These are phyloP conservation scores for Drosophila malerkotliana DNA, from an alignment of 1,140 invertebrate genomes.

Conservation along the genomic window DNA sequence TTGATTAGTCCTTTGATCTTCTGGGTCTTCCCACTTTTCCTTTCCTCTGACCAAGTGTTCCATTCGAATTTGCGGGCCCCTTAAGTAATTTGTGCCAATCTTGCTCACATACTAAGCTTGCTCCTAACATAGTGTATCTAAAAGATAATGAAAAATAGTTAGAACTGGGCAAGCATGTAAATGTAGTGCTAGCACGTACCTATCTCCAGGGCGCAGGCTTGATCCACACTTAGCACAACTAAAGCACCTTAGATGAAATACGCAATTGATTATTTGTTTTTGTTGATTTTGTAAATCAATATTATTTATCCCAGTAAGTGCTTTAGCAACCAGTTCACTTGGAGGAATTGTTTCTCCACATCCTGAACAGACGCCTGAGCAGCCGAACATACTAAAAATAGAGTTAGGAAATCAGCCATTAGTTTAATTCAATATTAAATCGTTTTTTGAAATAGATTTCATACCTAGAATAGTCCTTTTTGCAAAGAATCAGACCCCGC, in stretches of 20 bases:
- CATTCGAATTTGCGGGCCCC: slow-evolving; percentile 85
- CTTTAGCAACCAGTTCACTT: slow-evolving; percentile 95
- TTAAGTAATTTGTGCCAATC: slow-evolving; percentile 96
- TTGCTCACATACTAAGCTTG: slow-evolving; percentile 94
- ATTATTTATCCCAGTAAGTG: slow-evolving; percentile 85
- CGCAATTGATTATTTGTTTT: slow-evolving; percentile 84
- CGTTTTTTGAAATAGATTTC: slow-evolving; percentile 77
- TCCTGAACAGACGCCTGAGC: slow-evolving; percentile 92
- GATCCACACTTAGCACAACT: slow-evolving; percentile 95
- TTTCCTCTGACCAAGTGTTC: slow-evolving; percentile 89
- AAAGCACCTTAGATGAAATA: slow-evolving; percentile 98
- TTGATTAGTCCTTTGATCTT: slow-evolving; percentile 82
- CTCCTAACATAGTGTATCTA: slow-evolving; percentile 93
- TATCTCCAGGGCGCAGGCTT: slow-evolving; percentile 94
- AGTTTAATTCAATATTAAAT: not conserved
- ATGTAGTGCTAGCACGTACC: slow-evolving; percentile 84
- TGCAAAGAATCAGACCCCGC: slow-evolving; percentile 96
- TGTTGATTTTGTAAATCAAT: slow-evolving; percentile 84
- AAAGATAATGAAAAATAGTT: not conserved
- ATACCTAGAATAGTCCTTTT: slow-evolving; percentile 96
- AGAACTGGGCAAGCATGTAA: not conserved
- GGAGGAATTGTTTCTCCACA: slow-evolving; percentile 96
- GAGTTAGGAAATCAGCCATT: not conserved
- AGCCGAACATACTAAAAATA: slow-evolving; percentile 93
- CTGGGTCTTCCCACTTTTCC: slow-evolving; percentile 86